Conservation (phyloP, 2,797 vertebrate genomes). For the Enteromius fasciolatus region DNA sequence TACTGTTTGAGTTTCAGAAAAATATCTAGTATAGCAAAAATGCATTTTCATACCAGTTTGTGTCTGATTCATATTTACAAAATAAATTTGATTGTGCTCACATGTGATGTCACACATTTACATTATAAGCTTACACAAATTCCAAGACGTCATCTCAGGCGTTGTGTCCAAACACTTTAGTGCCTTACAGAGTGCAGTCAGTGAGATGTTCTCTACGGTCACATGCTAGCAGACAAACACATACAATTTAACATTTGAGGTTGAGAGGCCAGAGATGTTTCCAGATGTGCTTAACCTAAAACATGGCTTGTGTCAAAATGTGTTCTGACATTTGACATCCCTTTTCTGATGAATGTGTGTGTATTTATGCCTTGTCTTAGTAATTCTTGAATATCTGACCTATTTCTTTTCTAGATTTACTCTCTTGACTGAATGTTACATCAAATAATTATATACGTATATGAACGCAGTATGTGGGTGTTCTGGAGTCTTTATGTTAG, state of each 20-base stretch:
- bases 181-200: slow-evolving; percentile 3
- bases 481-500: slow-evolving; percentile 17
- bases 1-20: not conserved
- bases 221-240: slow-evolving; percentile 1
- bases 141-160: not conserved
- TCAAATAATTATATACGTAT: slow-evolving; percentile 8
- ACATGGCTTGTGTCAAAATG: slow-evolving; percentile 23
- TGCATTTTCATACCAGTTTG: not conserved
- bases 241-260: slow-evolving; percentile 46
- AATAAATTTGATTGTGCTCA: not conserved
- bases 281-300: slow-evolving; percentile 1
- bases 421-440: slow-evolving; percentile 24
- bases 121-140: slow-evolving; percentile 9
- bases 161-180: slow-evolving; percentile 25
- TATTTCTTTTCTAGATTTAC: slow-evolving; percentile 18
- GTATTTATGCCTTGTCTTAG: slow-evolving; percentile 45
- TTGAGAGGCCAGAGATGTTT: slow-evolving; percentile 42
- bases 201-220: slow-evolving; percentile 25
- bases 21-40: not conserved
- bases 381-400: slow-evolving; percentile 39
- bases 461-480: slow-evolving; percentile 5
- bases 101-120: slow-evolving; percentile 3
- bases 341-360: slow-evolving; percentile 1
- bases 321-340: slow-evolving; percentile 23
- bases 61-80: slow-evolving; percentile 10